These are phyloP conservation scores for Anoura caudifer DNA, from an alignment of 2,113 vertebrate species.

Conservation along the genomic window DNA sequence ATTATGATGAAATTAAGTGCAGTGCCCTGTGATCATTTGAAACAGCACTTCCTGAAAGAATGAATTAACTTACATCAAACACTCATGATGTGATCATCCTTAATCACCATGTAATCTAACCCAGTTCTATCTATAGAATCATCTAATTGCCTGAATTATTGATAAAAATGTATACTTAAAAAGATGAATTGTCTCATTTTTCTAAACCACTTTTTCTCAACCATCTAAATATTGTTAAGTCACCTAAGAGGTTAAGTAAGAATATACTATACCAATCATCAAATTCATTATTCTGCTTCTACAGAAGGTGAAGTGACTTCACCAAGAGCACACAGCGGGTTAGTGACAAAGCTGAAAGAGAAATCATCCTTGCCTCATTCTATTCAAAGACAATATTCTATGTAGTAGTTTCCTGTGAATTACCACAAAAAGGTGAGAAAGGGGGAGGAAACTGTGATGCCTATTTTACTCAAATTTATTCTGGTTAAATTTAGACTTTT, in stretches of 20 bases:
- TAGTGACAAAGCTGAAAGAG: background rate
- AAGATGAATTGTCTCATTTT: background rate
- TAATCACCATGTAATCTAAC: background rate
- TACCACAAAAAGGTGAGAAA: background rate
- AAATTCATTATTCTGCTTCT: background rate
- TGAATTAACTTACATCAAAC: background rate
- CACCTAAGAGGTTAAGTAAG: background rate
- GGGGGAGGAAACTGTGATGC: background rate
- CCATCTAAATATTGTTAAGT: background rate
- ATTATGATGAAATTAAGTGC: background rate
- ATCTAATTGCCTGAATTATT: background rate
- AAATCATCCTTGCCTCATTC: background rate
- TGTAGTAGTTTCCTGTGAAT: background rate
- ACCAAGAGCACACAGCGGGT: background rate
- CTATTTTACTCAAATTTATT: background rate
- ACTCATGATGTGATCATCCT: background rate
- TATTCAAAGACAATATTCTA: background rate
- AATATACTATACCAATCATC: background rate
- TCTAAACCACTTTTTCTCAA: background rate
- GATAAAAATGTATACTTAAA: background rate
- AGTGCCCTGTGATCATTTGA: background rate
- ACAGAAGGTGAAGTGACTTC: background rate
- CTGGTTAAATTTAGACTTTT: background rate
- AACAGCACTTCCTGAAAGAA: background rate
- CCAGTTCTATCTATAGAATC: background rate